Evolutionary conservation across 2,797 vertebrate species (phyloP), one percentile per base, ranked within the genome.

Genomic region (Typhlichthys eigenmanni): DNA sequence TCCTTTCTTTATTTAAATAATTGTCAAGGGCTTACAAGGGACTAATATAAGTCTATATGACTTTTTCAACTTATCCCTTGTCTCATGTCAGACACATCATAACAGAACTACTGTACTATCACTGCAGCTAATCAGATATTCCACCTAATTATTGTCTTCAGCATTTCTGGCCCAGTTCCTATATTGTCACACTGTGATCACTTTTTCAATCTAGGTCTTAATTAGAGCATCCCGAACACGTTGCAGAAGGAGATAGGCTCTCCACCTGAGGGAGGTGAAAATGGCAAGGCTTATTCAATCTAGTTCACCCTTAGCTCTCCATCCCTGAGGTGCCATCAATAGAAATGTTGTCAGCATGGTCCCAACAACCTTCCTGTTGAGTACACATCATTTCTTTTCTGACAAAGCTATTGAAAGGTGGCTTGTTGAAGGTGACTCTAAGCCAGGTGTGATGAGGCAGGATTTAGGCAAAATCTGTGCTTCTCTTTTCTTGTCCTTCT

Each of bases 151-250:
- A 83, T 82, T 84, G 80, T 75, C 69, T 63, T 64, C 61, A 63
- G 73, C 47, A 10, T 72, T 65, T 58, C 74, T 84, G 87, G 61
- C 81, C 82, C 73, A 83, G 59, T 83, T 85, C 78, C 62, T 13
- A 11, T 72, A 71, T 74, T 78, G 67, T 76, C 76, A 74, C 79
- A 65, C 72, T 76, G 78, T 84, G 75, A 82, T 85, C 79, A 75
- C 85, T 75, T 69, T 78, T 79, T 78, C 68, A 65, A 85, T 81
- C 59, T 80, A 79, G 76, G 78, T 87, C 78, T 88, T 87, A 87
- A 87, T 89, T 88, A 85, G 75, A 86, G 79, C 58, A 84, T 77
- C 51, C 66, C 61, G 70, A 59, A 67, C 64, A 76, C 64, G 78
- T 82, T 81, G 77, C 64, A 71, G 72, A 69, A 82, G 79, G 55